A percentile compares a stretch with the other conserved stretches of the same genome.
Evolutionary conservation across 1,140 invertebrate genomes (phyloP).

Genomic region (Panagrolaimus sp.): DNA sequence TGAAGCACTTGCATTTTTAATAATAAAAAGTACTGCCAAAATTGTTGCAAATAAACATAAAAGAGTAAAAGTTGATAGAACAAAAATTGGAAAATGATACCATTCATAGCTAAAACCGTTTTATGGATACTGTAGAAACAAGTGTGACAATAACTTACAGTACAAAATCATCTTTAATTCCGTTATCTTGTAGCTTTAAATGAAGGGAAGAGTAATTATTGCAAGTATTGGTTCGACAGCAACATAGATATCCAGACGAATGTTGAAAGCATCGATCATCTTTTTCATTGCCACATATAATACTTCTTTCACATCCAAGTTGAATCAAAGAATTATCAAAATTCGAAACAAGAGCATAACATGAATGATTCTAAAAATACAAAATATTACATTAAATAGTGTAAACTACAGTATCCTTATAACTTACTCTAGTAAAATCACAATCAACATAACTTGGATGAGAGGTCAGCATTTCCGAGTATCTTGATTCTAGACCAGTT

Average conservation of each 20-base stretch:
- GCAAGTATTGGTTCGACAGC: not conserved
- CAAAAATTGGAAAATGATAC: conserved; percentile 3
- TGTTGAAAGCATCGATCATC: not conserved
- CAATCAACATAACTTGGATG: no score
- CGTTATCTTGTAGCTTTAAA: not conserved
- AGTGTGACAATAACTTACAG: not conserved
- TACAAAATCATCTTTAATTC: no score
- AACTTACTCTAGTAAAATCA: no score
- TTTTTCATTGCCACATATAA: not conserved
- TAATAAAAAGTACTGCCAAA: not conserved
- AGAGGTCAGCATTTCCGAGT: no score
- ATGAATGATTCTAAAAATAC: not conserved
- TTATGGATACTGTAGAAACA: not conserved
- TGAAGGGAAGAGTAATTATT: not conserved
- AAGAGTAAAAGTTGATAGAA: not conserved
- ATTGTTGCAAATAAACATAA: not conserved
- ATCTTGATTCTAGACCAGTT: no score
- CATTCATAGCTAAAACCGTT: not conserved
- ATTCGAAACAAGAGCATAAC: not conserved
- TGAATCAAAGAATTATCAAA: not conserved
- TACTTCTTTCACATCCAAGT: not conserved
- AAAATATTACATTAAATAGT: no score
- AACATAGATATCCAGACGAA: not conserved
- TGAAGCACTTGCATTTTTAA: not conserved
- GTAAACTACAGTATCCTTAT: no score